Evolutionary conservation across 64 coral and sea anemone species (phyloP).

Genomic region (Anthopleura sola): DNA sequence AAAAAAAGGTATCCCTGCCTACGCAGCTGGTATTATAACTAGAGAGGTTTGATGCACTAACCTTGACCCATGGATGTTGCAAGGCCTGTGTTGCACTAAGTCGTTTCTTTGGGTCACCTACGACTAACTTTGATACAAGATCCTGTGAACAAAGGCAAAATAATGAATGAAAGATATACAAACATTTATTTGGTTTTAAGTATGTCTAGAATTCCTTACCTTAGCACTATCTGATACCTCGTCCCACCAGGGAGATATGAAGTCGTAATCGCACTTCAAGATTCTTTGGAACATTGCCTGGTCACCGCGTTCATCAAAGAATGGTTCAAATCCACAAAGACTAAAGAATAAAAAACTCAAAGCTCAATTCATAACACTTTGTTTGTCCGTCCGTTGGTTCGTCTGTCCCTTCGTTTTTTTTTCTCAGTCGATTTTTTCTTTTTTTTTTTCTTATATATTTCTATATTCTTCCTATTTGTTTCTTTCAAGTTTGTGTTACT

Average conservation of each 20-base stretch:
- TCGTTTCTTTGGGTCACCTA: constrained; percentile 74
- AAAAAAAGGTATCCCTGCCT: too few species aligned
- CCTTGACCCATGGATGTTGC: constrained; percentile 87
- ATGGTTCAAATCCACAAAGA: constrained; percentile 96
- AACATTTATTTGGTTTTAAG: too few species aligned
- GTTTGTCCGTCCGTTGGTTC: too few species aligned
- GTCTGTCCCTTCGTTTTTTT: neutral
- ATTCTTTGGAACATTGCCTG: constrained; percentile 99
- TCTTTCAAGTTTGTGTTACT: constrained; percentile 17
- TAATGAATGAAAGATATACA: too few species aligned
- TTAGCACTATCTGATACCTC: constrained; percentile 93
- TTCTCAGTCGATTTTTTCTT: neutral
- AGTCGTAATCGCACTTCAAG: constrained; percentile 93
- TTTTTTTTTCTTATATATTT: too few species aligned
- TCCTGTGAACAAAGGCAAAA: constrained; percentile 30
- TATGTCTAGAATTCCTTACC: too few species aligned
- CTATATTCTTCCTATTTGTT: neutral
- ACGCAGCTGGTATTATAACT: too few species aligned
- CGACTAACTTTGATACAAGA: constrained; percentile 80
- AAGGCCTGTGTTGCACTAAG: constrained; percentile 77
- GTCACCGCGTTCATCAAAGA: constrained; percentile 94
- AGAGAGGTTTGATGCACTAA: constrained; percentile 14
- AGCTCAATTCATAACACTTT: too few species aligned
- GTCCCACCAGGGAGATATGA: constrained; percentile 95
- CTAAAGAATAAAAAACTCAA: constrained; percentile 9